Conservation (phyloP, 2,797 vertebrate genomes). For the Ispidina picta region DNA sequence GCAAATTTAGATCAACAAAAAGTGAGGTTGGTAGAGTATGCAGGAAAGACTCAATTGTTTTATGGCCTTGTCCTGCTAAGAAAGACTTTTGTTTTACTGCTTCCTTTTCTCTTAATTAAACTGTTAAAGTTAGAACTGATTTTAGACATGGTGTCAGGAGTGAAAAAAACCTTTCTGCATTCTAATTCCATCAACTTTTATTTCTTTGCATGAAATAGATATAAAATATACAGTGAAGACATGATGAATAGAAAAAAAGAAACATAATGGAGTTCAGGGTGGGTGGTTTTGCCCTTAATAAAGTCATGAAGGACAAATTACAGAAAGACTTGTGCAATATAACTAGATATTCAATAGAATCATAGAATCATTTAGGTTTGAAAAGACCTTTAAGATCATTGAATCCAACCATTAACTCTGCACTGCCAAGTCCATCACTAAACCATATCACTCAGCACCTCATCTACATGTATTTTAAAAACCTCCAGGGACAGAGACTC, state of each 20-base stretch:
- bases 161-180: background rate
- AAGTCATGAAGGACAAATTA: background rate
- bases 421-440: background rate
- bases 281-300: background rate
- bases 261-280: background rate
- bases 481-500: background rate
- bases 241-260: background rate
- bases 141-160: background rate
- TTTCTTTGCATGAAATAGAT: background rate
- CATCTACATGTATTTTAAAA: background rate
- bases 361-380: background rate
- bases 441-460: background rate
- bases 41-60: background rate
- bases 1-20: background rate
- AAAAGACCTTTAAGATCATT: background rate
- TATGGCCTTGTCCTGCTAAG: background rate
- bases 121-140: background rate
- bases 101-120: background rate
- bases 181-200: background rate
- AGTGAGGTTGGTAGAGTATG: background rate
- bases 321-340: background rate
- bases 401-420: background rate
- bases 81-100: background rate
- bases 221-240: background rate
- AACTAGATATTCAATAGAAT: background rate